phyloP scores from a whole-genome alignment of 2,113 vertebrate genomes.

The Galemys pyrenaicus region DNA sequence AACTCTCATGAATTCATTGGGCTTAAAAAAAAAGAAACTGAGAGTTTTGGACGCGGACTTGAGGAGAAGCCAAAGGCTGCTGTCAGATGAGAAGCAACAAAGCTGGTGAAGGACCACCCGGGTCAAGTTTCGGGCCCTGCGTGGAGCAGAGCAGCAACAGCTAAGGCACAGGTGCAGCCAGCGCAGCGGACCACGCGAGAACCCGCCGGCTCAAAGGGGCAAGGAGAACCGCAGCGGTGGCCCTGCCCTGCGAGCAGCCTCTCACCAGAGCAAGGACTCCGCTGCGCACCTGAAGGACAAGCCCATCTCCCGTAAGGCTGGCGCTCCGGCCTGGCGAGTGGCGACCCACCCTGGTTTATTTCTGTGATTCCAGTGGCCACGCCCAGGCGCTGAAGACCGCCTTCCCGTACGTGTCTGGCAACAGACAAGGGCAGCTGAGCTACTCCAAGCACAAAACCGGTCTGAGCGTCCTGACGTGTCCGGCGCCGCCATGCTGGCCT shows the following conservation, averaged over 20 bases:
- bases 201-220: too few species aligned
- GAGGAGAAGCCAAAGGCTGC: not conserved
- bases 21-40: not conserved
- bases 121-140: not conserved
- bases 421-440: not conserved
- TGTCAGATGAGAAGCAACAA: constrained; percentile 11
- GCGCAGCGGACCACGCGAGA: not conserved
- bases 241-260: too few species aligned
- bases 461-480: not conserved
- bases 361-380: not conserved
- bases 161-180: not conserved
- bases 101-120: not conserved
- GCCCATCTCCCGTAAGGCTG: too few species aligned
- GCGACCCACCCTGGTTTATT: too few species aligned
- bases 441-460: not conserved
- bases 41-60: not conserved
- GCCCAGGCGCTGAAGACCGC: not conserved
- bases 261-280: too few species aligned
- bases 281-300: too few species aligned
- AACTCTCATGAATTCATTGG: not conserved
- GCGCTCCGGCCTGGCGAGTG: too few species aligned
- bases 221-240: too few species aligned
- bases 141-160: not conserved
- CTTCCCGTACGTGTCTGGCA: constrained; percentile 8
- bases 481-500: not conserved